Percentiles rank a stretch among this genome's conserved stretches.
Evolutionary conservation across 2,113 vertebrate species (phyloP).

Genomic region (Guaruba guarouba): DNA sequence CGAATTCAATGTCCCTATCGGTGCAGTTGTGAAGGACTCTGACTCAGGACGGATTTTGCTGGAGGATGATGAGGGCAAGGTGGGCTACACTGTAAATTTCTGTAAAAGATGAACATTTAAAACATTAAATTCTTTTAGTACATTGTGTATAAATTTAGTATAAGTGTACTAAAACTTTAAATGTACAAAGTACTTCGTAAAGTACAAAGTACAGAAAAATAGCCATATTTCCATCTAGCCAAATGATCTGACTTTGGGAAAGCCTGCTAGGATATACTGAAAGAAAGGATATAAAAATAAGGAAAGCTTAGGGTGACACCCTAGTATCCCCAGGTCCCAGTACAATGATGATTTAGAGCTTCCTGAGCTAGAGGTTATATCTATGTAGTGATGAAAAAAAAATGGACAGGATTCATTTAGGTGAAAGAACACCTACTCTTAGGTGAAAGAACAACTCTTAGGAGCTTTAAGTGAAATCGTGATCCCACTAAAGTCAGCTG

Average conservation of each 20-base stretch:
- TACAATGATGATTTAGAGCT: neutral
- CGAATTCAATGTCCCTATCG: conserved; percentile 79
- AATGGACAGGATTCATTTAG: neutral
- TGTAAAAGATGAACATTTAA: neutral
- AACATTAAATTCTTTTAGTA: neutral
- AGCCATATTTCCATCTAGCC: neutral
- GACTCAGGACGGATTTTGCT: conserved; percentile 83
- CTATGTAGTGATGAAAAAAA: neutral
- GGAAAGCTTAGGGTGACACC: neutral
- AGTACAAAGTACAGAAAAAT: neutral
- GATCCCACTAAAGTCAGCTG: neutral
- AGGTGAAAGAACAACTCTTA: neutral
- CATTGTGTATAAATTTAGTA: neutral
- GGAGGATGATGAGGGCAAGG: conserved; percentile 95
- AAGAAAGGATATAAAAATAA: neutral
- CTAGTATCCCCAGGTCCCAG: neutral
- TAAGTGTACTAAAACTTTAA: neutral
- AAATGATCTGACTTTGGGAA: neutral
- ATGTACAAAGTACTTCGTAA: neutral
- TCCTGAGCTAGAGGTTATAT: neutral
- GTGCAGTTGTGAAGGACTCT: conserved; percentile 84
- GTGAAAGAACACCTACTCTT: neutral
- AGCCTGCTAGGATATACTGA: neutral
- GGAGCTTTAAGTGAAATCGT: neutral
- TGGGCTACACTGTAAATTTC: conserved; percentile 51